Conservation (phyloP, 2,113 vertebrate genomes). For the Lipotes vexillifer region DNA sequence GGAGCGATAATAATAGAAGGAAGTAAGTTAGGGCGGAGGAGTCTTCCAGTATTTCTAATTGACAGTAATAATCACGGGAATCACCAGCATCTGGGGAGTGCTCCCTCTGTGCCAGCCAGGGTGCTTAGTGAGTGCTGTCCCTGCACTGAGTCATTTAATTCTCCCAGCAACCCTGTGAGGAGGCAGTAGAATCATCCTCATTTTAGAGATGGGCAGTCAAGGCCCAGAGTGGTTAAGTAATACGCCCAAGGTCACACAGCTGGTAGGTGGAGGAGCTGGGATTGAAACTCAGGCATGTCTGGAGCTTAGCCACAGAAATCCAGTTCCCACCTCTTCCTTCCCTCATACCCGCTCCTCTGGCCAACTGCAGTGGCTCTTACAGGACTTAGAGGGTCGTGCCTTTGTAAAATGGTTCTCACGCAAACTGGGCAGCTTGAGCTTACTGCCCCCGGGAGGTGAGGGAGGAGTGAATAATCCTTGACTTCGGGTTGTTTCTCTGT, state of each 20-base stretch:
- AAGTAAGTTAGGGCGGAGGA: not conserved
- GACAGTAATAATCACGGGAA: too few species aligned
- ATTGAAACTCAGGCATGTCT: not conserved
- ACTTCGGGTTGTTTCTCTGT: not conserved
- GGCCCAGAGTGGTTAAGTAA: not conserved
- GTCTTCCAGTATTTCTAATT: not conserved
- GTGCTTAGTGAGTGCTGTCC: not conserved
- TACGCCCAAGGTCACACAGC: not conserved
- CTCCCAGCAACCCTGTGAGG: not conserved
- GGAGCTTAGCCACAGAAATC: not conserved
- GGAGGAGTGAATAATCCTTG: too few species aligned
- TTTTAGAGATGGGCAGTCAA: not conserved
- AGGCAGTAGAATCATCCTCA: too few species aligned
- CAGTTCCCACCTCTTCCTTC: not conserved
- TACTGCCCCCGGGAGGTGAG: not conserved
- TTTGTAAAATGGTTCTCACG: not conserved
- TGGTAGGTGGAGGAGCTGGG: not conserved
- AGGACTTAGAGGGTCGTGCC: not conserved
- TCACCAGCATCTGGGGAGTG: not conserved
- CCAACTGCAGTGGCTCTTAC: not conserved
- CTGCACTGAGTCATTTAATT: not conserved
- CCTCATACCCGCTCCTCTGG: not conserved
- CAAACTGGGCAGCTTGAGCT: not conserved
- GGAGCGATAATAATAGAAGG: not conserved
- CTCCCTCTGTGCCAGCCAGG: rapidly evolving